A percentile compares a stretch with the other conserved stretches of the same genome.
These are phyloP conservation scores for Chaetorhynchus papuensis DNA, from an alignment of 2,113 vertebrate genomes.

Conservation along the genomic window DNA sequence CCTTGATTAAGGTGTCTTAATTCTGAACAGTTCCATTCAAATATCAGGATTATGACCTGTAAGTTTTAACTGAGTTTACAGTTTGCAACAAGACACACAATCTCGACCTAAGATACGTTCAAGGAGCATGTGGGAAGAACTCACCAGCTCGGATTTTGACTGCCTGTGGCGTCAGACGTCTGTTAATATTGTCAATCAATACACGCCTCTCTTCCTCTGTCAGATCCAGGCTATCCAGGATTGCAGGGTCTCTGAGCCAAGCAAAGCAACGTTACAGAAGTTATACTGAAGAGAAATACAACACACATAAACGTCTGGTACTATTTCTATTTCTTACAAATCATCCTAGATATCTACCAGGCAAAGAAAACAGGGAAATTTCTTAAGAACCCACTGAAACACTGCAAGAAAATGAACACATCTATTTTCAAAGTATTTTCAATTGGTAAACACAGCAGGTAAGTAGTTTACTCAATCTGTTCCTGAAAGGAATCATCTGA, in stretches of 20 bases:
- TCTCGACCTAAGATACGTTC: background rate
- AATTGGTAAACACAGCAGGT: background rate
- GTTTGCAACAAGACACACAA: background rate
- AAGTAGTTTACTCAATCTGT: background rate
- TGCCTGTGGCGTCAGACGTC: constrained; percentile 93
- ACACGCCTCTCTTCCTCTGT: constrained; percentile 91
- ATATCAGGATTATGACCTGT: background rate
- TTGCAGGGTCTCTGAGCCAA: constrained; percentile 85
- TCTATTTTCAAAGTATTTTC: background rate
- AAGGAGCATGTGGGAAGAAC: background rate
- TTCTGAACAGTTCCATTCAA: background rate
- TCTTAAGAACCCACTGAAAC: background rate
- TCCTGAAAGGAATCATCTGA: background rate
- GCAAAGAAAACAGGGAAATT: background rate
- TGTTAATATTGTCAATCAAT: constrained; percentile 96
- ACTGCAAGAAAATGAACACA: background rate
- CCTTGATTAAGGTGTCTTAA: background rate
- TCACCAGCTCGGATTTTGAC: constrained; percentile 97
- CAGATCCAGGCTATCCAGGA: constrained; percentile 90
- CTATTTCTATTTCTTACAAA: background rate
- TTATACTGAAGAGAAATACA: background rate
- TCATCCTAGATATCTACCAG: background rate
- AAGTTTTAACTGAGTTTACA: background rate
- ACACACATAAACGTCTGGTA: background rate
- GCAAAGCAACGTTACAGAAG: background rate